A percentile compares a stretch with the other conserved stretches of the same genome.
These are phyloP conservation scores for Petrocephalus schoutedeni DNA, from an alignment of 2,797 vertebrate genomes.

Conservation along the genomic window DNA sequence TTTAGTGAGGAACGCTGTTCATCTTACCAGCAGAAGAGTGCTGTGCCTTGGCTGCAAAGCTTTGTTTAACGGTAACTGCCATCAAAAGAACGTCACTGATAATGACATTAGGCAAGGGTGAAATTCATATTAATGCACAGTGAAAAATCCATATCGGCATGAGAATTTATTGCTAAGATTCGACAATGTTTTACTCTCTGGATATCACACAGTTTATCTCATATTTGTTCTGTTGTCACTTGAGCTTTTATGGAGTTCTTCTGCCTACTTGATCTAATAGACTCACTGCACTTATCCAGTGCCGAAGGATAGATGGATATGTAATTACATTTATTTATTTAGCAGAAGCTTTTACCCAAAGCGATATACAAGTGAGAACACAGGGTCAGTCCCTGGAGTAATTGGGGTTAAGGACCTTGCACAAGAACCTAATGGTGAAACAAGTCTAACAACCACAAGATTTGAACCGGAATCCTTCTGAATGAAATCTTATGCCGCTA, in stretches of 20 bases:
- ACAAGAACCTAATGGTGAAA: not conserved
- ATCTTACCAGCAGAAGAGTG: not conserved
- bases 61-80: not conserved
- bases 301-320: not conserved
- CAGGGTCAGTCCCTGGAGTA: not conserved
- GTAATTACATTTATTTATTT: not conserved
- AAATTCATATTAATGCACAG: not conserved
- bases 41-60: not conserved
- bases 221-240: not conserved
- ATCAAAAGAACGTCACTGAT: not conserved
- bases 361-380: not conserved
- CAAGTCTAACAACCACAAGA: not conserved
- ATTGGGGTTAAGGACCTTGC: not conserved
- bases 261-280: not conserved
- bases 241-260: not conserved
- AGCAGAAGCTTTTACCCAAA: not conserved
- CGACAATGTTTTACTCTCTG: not conserved
- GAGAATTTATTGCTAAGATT: not conserved
- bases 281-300: not conserved
- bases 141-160: not conserved
- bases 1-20: not conserved
- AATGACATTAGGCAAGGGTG: not conserved
- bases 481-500: not conserved
- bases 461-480: not conserved
- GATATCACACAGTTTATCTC: not conserved